These are phyloP conservation scores for Rhabdornis inornatus DNA, from an alignment of 2,113 vertebrate genomes.

Conservation along the genomic window DNA sequence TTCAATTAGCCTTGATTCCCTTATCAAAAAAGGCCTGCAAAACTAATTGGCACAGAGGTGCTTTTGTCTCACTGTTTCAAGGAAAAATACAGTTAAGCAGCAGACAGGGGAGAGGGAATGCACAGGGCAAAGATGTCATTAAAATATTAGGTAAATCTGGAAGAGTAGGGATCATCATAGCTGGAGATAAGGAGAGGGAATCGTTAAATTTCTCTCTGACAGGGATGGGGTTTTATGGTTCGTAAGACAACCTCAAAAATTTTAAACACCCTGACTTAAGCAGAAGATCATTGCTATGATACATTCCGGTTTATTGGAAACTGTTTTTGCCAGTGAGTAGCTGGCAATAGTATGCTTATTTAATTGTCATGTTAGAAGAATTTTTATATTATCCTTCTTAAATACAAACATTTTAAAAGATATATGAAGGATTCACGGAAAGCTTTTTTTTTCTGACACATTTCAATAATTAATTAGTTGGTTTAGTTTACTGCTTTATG, in stretches of 20 bases:
- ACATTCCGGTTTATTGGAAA: not conserved
- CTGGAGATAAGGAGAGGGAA: not conserved
- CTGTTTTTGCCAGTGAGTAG: not conserved
- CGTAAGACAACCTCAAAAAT: not conserved
- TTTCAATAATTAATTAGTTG: not conserved
- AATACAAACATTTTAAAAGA: not conserved
- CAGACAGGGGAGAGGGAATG: slow-evolving; percentile 6
- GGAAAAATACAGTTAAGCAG: slow-evolving; percentile 12
- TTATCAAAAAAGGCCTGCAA: slow-evolving; percentile 38
- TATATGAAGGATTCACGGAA: not conserved
- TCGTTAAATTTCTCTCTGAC: not conserved
- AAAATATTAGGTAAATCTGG: slow-evolving; percentile 1
- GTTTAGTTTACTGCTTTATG: not conserved
- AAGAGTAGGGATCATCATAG: not conserved
- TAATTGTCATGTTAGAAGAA: not conserved
- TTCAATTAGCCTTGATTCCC: slow-evolving; percentile 57
- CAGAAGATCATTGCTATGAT: not conserved
- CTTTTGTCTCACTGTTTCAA: slow-evolving; percentile 45
- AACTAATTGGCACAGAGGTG: slow-evolving; percentile 37
- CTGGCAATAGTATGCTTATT: not conserved
- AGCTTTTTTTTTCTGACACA: not conserved
- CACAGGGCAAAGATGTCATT: not conserved
- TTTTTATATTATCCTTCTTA: not conserved
- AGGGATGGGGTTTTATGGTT: not conserved
- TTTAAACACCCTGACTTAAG: not conserved